Evolutionary conservation across 2,797 vertebrate genomes (phyloP).

Genomic region (Paratrypauchen microcephalus): DNA sequence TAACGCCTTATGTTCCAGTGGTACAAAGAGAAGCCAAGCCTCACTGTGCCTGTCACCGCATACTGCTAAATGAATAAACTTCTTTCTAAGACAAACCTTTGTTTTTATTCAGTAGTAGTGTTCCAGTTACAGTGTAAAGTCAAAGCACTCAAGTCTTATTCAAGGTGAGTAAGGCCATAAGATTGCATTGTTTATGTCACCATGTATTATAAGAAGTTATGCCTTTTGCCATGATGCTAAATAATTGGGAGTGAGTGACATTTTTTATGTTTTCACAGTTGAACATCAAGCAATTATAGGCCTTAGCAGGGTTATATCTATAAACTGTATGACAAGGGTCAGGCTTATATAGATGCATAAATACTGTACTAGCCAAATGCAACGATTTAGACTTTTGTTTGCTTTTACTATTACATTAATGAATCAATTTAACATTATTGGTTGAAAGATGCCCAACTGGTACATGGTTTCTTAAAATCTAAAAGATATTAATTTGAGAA

Average conservation of each 20-base stretch:
- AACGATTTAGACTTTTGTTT: neutral
- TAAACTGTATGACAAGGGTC: neutral
- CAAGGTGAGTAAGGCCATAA: neutral
- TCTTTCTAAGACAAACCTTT: slow-evolving; percentile 2
- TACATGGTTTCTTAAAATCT: neutral
- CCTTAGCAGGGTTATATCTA: too few relatives aligned
- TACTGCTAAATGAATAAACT: slow-evolving; percentile 67
- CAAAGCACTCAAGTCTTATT: neutral
- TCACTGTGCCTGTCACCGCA: slow-evolving; percentile 56
- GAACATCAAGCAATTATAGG: neutral
- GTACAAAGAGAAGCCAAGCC: slow-evolving; percentile 52
- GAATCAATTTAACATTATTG: too few relatives aligned
- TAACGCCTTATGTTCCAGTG: slow-evolving; percentile 63
- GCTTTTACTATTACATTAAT: neutral
- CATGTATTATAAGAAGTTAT: neutral
- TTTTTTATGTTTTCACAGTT: neutral
- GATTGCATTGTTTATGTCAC: neutral
- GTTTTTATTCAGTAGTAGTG: neutral
- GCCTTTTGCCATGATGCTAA: neutral
- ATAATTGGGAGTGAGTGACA: neutral
- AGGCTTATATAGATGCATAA: neutral
- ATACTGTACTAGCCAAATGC: neutral
- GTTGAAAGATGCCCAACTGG: neutral
- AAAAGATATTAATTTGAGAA: neutral
- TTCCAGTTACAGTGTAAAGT: neutral